phyloP scores from a whole-genome alignment of 2,888 invertebrate genomes.

The Micoletzkya japonica region DNA sequence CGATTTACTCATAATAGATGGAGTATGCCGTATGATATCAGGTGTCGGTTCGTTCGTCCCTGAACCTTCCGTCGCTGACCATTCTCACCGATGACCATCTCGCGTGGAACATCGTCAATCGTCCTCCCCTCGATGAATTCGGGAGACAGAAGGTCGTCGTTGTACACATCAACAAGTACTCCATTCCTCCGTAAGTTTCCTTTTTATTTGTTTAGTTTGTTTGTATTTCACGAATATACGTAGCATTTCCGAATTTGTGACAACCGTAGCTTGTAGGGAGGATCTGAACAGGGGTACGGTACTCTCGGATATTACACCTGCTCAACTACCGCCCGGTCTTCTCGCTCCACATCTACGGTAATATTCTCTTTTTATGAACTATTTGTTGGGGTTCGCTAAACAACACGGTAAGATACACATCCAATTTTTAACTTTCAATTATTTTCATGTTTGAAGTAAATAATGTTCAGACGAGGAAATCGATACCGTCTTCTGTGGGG shows the following conservation, averaged over 20 bases:
- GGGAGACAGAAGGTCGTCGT: constrained; percentile 16
- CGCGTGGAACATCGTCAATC: constrained; percentile 33
- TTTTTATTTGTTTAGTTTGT: background rate
- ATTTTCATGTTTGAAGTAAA: background rate
- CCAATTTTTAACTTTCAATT: background rate
- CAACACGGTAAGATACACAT: too few relatives aligned
- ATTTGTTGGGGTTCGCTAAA: background rate
- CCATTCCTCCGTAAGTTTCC: constrained; percentile 14
- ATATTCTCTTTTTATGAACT: background rate
- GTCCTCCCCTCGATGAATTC: background rate
- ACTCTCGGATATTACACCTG: constrained; percentile 30
- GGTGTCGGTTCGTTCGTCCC: constrained; percentile 6
- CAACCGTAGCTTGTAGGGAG: background rate
- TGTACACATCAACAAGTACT: constrained; percentile 29
- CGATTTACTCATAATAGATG: too few relatives aligned
- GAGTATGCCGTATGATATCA: too few relatives aligned
- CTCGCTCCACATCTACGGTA: constrained; percentile 37
- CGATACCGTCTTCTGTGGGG: constrained; percentile 38
- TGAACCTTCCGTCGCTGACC: constrained; percentile 14
- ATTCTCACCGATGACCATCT: constrained; percentile 33
- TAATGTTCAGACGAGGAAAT: constrained; percentile 36
- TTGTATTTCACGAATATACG: background rate
- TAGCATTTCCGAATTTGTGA: background rate
- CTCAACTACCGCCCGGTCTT: constrained; percentile 36
- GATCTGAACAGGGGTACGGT: background rate